phyloP scores from a whole-genome alignment of 2,888 invertebrate genomes.

The Archaeoteleia sp. region DNA sequence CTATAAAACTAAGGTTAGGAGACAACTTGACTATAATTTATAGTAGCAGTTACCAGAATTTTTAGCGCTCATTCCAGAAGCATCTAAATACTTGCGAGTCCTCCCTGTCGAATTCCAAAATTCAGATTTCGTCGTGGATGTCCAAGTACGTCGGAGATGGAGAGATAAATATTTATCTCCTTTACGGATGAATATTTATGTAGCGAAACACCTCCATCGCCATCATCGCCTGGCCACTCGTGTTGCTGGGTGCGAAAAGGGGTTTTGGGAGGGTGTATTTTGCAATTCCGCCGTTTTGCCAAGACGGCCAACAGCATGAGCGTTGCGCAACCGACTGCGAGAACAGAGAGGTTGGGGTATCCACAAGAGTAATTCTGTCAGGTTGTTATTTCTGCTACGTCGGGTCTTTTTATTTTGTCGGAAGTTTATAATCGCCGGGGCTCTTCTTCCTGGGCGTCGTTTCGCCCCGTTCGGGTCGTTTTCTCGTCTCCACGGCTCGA shows the following conservation, averaged over 20 bases:
- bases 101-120: conserved; percentile 5
- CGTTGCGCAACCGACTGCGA: conserved; percentile 19
- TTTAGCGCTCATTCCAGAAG: no score
- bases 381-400: conserved; percentile 42
- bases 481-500: conserved; percentile 1
- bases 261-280: conserved; percentile 1
- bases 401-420: conserved; percentile 40
- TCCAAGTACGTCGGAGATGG: conserved; percentile 13
- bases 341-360: conserved; percentile 22
- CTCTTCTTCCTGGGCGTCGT: conserved; percentile 6
- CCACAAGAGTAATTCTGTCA: conserved; percentile 40
- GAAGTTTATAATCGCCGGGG: conserved; percentile 37
- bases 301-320: conserved; percentile 28
- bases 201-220: conserved; percentile 5
- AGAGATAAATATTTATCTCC: conserved; percentile 50
- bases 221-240: conserved; percentile 10
- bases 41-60: no score
- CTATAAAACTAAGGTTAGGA: no score
- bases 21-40: no score
- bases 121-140: not conserved
- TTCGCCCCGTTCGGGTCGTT: conserved; percentile 23
- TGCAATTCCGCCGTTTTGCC: conserved; percentile 28
- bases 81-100: no score
- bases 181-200: conserved; percentile 55
- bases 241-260: conserved; percentile 6